Base-by-base conservation (phyloP, 2,797 vertebrate genomes). In the Cottoperca gobio region DNA sequence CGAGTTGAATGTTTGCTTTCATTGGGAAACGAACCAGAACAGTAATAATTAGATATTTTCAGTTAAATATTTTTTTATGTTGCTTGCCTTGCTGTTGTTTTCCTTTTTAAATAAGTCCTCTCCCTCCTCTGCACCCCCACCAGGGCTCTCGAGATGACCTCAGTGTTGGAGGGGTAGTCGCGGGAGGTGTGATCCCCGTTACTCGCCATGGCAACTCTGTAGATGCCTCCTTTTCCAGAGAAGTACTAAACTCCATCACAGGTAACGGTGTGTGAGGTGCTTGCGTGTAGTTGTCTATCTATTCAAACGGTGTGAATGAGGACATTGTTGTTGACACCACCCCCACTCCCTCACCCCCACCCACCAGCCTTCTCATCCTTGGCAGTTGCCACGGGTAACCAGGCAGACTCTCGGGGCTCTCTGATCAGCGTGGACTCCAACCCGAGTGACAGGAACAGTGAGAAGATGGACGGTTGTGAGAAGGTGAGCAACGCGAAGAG, bases 161-260 rank as follows among this genome's bases (percentile, higher is more conserved):
- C 64, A 98, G 96, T 84, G 95, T 97, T 0, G 89, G 94, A 0
- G 97, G 95, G 17, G 96, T 92, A 6, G 94, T 96, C 79, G 93
- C 94, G 13, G 95, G 90, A 82, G 96, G 95, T 33, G 85, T 79
- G 61, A 79, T 91, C 24, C 86, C 95, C 17, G 94, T 95, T 57
- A 94, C 95, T 90, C 97, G 97, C 55, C 96, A 97, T 55, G 96
- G 95, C n/a, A 97, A 97, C 91, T 99, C 97, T 3, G 95, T 98
- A 84, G 98, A 99, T 77, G 97, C 96, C 0, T 98, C 98, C 31
- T 99, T 99, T 88, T 99, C 97, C 87, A 99, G 98, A 94, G 98
- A 99, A 91, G 97, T 99, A 50, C 95, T 99, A 77, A 99, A 99
- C 93, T 99, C 98, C 53, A 99, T 99, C 92, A 97, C 97, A 96